Conservation (phyloP, 2,888 invertebrate species). For the Tenthredo notha region DNA sequence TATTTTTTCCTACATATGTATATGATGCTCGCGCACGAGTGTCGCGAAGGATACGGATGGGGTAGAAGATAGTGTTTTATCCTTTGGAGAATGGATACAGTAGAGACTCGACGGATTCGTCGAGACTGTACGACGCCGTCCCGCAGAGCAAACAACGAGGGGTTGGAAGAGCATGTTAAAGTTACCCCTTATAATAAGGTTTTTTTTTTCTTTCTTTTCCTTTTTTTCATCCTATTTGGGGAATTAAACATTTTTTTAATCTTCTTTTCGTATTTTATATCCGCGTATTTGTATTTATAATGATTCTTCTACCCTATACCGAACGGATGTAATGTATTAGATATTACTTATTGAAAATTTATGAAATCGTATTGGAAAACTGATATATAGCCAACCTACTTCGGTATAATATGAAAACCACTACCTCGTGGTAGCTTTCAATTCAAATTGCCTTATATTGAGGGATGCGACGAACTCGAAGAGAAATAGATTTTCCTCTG, state of each 20-base stretch:
- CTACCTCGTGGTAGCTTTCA: slow-evolving; percentile 15
- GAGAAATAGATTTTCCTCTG: slow-evolving; percentile 40
- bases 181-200: not conserved
- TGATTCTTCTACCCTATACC: not conserved
- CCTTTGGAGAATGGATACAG: slow-evolving; percentile 26
- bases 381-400: slow-evolving; percentile 25
- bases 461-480: slow-evolving; percentile 12
- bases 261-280: not conserved
- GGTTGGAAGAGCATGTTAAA: not conserved
- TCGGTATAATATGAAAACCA: slow-evolving; percentile 5
- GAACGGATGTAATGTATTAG: not conserved
- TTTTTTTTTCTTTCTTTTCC: not conserved
- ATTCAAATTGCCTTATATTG: slow-evolving; percentile 12
- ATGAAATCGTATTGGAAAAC: slow-evolving; percentile 20
- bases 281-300: not conserved
- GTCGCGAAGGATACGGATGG: slow-evolving; percentile 45
- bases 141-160: slow-evolving; percentile 15
- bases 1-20: not conserved
- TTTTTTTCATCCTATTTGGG: too few relatives aligned
- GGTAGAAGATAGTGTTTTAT: slow-evolving; percentile 38
- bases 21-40: slow-evolving; percentile 24
- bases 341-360: slow-evolving; percentile 16
- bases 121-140: slow-evolving; percentile 49
- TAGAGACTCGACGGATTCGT: slow-evolving; percentile 10
- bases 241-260: not conserved